These are phyloP conservation scores for Epizoanthus ramosus DNA, from an alignment of 92 coral and sea anemone species.

Conservation along the genomic window DNA sequence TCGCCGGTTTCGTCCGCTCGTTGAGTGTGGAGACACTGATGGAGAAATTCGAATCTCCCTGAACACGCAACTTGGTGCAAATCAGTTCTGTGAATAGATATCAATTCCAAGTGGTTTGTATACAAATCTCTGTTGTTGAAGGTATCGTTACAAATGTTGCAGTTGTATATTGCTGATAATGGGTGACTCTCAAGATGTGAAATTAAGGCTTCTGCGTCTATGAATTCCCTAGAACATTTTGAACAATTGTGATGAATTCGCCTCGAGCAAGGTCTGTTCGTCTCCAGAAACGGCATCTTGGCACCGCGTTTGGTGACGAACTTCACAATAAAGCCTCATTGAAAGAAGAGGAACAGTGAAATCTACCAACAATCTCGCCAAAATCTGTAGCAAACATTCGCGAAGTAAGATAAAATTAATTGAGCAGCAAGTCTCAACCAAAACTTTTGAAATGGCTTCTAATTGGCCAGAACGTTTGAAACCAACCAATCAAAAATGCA, in stretches of 20 bases:
- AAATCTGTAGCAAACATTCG: too few species aligned
- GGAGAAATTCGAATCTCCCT: conserved; percentile 37
- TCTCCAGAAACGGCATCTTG: conserved; percentile 8
- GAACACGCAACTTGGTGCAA: conserved; percentile 58
- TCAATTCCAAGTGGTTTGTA: conserved; percentile 35
- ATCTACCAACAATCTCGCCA: not conserved
- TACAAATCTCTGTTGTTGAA: conserved; percentile 22
- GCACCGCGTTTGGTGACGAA: not conserved
- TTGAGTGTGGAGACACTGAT: conserved; percentile 28
- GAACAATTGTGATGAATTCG: conserved; percentile 11
- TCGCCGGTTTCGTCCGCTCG: conserved; percentile 42
- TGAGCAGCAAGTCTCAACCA: not conserved
- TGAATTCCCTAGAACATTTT: not conserved
- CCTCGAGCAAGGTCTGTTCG: conserved; percentile 1
- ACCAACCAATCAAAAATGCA: not conserved
- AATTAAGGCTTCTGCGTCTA: conserved; percentile 7
- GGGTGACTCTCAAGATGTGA: conserved; percentile 10
- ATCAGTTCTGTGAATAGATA: conserved; percentile 40
- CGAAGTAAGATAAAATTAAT: too few species aligned
- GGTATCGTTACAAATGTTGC: conserved; percentile 20
- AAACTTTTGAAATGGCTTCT: not conserved
- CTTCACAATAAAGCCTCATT: not conserved
- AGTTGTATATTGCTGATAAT: conserved; percentile 4
- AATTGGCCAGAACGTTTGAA: not conserved
- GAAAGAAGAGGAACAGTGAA: not conserved